These are phyloP conservation scores for Pteropus rufus DNA, from an alignment of 2,797 vertebrate species.

Conservation along the genomic window DNA sequence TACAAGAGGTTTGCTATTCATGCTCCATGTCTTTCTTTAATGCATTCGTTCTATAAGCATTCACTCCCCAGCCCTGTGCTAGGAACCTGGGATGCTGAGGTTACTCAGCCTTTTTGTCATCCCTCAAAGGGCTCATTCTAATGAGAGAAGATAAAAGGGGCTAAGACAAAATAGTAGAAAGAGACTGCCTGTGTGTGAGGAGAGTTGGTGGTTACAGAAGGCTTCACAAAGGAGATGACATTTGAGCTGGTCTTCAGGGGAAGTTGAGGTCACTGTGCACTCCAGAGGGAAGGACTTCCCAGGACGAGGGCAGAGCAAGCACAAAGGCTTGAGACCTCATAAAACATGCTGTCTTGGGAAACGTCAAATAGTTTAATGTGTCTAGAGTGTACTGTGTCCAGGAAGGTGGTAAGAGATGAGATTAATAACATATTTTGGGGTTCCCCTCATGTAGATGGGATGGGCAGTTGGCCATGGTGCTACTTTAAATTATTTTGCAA, in stretches of 20 bases:
- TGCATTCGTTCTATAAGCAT: background rate
- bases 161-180: background rate
- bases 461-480: background rate
- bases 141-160: background rate
- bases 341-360: background rate
- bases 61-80: background rate
- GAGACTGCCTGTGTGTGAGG: background rate
- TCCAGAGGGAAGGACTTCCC: background rate
- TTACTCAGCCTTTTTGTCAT: background rate
- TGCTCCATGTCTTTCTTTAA: conserved; percentile 22
- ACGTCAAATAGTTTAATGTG: background rate
- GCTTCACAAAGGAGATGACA: background rate
- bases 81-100: background rate
- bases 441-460: background rate
- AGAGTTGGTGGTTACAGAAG: background rate
- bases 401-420: conserved; percentile 8
- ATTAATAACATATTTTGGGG: background rate
- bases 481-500: conserved; percentile 37
- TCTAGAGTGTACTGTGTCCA: background rate
- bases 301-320: background rate
- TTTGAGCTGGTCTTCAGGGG: background rate
- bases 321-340: background rate
- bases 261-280: background rate
- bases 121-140: background rate
- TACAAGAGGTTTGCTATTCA: background rate